Conservation (phyloP, 2,113 vertebrate species). For the Numida meleagris region DNA sequence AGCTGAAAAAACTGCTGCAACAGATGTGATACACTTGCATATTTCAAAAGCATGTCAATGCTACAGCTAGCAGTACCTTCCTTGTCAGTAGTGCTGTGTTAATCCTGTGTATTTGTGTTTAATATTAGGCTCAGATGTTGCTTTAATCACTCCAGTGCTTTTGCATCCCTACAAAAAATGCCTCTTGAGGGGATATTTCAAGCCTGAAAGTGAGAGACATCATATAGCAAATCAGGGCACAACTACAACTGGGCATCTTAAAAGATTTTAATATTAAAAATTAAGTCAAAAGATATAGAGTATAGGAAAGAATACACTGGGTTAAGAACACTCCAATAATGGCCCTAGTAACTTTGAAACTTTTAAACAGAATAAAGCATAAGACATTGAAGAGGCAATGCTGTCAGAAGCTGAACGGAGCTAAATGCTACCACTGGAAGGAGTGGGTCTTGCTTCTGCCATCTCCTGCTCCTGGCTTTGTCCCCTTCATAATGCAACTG, state of each 20-base stretch:
- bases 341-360: neutral
- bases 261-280: neutral
- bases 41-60: neutral
- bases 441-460: neutral
- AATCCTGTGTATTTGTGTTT: neutral
- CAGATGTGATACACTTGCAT: neutral
- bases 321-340: neutral
- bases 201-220: neutral
- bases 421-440: neutral
- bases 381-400: neutral
- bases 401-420: neutral
- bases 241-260: neutral
- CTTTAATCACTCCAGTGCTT: neutral
- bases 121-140: conserved; percentile 21
- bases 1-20: neutral
- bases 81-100: neutral
- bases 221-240: neutral
- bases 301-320: neutral
- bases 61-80: neutral
- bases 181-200: neutral
- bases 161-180: neutral
- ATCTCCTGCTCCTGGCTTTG: neutral
- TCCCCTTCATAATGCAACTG: neutral
- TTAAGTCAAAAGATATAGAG: neutral
- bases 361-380: neutral